These are phyloP conservation scores for Bemisia tabaci DNA, from an alignment of 1,140 invertebrate genomes.

Conservation along the genomic window DNA sequence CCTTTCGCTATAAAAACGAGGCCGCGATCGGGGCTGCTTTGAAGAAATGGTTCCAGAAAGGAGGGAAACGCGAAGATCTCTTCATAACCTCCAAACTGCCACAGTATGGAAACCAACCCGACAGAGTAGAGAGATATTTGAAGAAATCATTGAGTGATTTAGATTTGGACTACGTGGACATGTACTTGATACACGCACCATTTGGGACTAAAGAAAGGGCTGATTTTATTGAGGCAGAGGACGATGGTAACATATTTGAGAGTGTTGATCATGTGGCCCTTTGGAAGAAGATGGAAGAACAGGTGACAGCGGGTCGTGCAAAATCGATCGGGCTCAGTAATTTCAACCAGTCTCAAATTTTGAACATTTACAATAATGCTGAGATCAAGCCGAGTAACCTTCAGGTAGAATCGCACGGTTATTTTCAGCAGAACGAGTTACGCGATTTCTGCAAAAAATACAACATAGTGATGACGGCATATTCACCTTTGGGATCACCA, in stretches of 20 bases:
- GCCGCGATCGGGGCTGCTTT: constrained; percentile 42
- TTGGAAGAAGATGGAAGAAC: constrained; percentile 26
- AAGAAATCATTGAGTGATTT: constrained; percentile 54
- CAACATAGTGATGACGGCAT: constrained; percentile 74
- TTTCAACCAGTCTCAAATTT: constrained; percentile 27
- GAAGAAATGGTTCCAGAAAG: constrained; percentile 43
- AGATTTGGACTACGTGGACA: constrained; percentile 63
- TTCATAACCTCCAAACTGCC: constrained; percentile 48
- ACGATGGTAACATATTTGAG: constrained; percentile 22
- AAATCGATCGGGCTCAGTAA: constrained; percentile 30
- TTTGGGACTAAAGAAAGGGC: constrained; percentile 47
- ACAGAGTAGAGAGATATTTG: constrained; percentile 54
- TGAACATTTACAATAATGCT: constrained; percentile 20
- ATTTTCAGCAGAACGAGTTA: constrained; percentile 69
- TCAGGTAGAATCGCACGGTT: constrained; percentile 69
- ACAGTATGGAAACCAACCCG: constrained; percentile 44
- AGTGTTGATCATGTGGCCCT: constrained; percentile 17
- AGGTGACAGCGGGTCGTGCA: constrained; percentile 22
- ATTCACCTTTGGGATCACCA: constrained; percentile 65
- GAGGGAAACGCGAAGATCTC: constrained; percentile 47
- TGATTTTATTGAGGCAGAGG: constrained; percentile 19
- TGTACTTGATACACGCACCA: constrained; percentile 72
- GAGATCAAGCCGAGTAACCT: constrained; percentile 50
- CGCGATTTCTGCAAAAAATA: too few species aligned
- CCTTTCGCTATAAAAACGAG: constrained; percentile 47